phyloP scores from a whole-genome alignment of 2,888 invertebrate species.

The Pollenia angustigena region DNA sequence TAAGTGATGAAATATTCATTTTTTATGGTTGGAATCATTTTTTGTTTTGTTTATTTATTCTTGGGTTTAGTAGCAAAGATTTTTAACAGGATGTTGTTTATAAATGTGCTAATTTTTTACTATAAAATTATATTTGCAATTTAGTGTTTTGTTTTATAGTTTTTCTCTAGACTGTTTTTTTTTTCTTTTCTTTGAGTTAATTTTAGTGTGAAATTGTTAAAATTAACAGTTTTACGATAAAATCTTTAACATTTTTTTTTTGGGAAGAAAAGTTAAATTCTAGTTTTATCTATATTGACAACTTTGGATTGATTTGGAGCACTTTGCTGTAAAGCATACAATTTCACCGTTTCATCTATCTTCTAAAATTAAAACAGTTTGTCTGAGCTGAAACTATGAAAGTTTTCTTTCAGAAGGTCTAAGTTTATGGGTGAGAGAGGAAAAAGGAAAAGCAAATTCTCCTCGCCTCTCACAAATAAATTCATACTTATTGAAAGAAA shows the following conservation, averaged over 20 bases:
- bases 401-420: too few species aligned
- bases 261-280: not conserved
- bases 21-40: conserved; percentile 3
- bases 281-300: too few species aligned
- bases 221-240: conserved; percentile 26
- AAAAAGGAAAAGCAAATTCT: too few species aligned
- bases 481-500: too few species aligned
- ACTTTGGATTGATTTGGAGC: too few species aligned
- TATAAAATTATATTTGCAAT: conserved; percentile 23
- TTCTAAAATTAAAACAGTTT: too few species aligned
- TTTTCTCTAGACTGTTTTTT: not conserved
- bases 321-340: too few species aligned
- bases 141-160: not conserved
- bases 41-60: not conserved
- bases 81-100: conserved; percentile 29
- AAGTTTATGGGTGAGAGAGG: too few species aligned
- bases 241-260: not conserved
- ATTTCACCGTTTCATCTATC: too few species aligned
- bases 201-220: conserved; percentile 49
- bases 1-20: conserved; percentile 35
- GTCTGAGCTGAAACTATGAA: too few species aligned
- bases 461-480: too few species aligned
- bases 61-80: not conserved
- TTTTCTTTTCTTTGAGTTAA: too few species aligned
- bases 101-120: conserved; percentile 61